Evolutionary conservation across 2,888 invertebrate species (phyloP), one percentile per base, ranked within the genome.

Genomic region (Ectemnius continuus): DNA sequence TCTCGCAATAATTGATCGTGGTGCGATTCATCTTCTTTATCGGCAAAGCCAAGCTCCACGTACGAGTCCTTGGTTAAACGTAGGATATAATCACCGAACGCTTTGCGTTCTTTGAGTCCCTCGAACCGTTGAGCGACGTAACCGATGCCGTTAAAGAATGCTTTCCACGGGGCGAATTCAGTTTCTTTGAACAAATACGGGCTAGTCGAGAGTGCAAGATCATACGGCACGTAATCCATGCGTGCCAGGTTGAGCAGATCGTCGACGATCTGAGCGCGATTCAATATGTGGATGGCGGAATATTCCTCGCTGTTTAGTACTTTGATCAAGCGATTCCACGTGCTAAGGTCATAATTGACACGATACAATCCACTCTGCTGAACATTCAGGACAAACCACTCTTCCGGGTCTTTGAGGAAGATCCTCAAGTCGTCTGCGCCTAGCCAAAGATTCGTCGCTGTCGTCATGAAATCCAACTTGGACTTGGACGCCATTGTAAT

Each of bases 251-350:
- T 94, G 81, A 96, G 92, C 1, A 95, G 92, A 89, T 98, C 98
- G 84, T 97, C 96, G 13, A 98, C 93, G 26, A 95, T 92, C 91
- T 97, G 95, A 0, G 96, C 97, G 52, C 97, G 92, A 90, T 96
- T 96, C 13, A 94, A 87, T 0, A 93, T 88, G 69, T 94, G 92
- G 74, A 96, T 95, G 0, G 79, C 82, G 1, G 78, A 75, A 61
- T 92, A 91, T 73, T 92, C 90, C 4, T 92, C 88, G 0, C 75
- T 83, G 4, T 85, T 83, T 45, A 95, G 86, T 1, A 91, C 92
- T 0, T 83, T 79, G 0, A 92, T 91, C 3, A 95, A 85, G 0
- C 91, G 88, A 0, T 91, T 79, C 94, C 94, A 95, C 0, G 93
- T 92, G 0, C 87, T 84, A 0, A 87, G 84, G 80, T 94, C 94